phyloP scores from a whole-genome alignment of 2,113 vertebrate species.

The Rynchops niger region DNA sequence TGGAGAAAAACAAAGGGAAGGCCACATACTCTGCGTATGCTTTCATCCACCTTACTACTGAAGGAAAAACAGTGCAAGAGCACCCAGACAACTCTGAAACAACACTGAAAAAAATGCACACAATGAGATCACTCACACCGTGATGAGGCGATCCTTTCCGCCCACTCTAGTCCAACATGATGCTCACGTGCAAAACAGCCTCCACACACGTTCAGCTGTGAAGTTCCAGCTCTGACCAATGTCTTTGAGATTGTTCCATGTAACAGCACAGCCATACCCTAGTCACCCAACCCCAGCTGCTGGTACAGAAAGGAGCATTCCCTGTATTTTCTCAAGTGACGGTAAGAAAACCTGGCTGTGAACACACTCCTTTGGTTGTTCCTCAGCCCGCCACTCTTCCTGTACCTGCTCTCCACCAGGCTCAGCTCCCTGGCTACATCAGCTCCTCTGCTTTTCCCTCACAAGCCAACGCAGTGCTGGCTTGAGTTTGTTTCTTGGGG shows the following conservation, averaged over 20 bases:
- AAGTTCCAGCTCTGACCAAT: background rate
- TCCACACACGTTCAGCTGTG: background rate
- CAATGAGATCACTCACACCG: background rate
- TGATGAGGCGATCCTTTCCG: accelerated
- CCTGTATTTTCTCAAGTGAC: background rate
- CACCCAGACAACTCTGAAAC: background rate
- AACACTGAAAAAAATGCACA: background rate
- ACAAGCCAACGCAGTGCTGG: accelerated
- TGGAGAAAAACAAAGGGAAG: background rate
- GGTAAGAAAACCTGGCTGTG: background rate
- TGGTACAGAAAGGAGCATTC: background rate
- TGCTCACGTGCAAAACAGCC: background rate
- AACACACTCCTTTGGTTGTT: background rate
- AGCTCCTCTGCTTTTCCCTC: background rate
- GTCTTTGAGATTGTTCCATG: background rate
- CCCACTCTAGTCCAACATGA: accelerated
- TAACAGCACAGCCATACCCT: background rate
- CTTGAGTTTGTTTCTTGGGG: background rate
- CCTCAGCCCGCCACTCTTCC: background rate
- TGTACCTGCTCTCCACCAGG: background rate
- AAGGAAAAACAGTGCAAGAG: background rate
- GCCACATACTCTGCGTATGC: background rate
- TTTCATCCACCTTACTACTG: background rate
- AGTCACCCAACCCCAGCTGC: background rate
- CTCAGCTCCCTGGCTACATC: background rate